phyloP scores from a whole-genome alignment of 2,888 invertebrate species.

The Mylabris sibirica region DNA sequence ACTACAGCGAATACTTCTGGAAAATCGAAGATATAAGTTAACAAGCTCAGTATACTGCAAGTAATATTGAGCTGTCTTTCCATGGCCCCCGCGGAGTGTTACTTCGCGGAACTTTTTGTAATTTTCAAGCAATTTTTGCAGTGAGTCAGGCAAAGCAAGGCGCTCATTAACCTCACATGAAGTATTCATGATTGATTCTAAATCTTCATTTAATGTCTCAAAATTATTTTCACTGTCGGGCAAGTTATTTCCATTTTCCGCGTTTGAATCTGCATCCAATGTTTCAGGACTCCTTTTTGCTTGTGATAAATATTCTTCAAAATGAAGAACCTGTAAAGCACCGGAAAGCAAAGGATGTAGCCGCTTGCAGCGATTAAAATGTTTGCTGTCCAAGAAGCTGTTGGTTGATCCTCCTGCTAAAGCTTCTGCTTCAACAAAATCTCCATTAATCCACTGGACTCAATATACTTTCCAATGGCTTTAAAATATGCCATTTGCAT shows the following conservation, averaged over 20 bases:
- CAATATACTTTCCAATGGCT: constrained; percentile 18
- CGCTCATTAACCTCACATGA: too few species aligned
- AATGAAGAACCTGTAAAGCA: background rate
- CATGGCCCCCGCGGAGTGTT: background rate
- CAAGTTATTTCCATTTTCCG: too few species aligned
- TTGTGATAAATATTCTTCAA: background rate
- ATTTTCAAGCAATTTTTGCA: too few species aligned
- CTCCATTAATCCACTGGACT: background rate
- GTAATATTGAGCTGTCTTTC: background rate
- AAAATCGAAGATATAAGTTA: background rate
- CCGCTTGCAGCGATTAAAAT: background rate
- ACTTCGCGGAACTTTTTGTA: too few species aligned
- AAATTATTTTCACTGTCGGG: too few species aligned
- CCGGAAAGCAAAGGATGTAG: background rate
- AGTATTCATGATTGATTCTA: too few species aligned
- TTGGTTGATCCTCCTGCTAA: background rate
- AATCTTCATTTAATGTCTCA: too few species aligned
- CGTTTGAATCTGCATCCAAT: too few species aligned
- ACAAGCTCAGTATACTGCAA: background rate
- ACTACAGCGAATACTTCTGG: background rate
- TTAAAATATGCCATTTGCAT: constrained; percentile 17
- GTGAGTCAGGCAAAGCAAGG: too few species aligned
- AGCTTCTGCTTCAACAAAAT: background rate
- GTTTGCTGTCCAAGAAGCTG: background rate
- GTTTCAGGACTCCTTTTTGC: too few species aligned